phyloP scores from a whole-genome alignment of 2,888 invertebrate genomes.

The Cyaniris semiargus region DNA sequence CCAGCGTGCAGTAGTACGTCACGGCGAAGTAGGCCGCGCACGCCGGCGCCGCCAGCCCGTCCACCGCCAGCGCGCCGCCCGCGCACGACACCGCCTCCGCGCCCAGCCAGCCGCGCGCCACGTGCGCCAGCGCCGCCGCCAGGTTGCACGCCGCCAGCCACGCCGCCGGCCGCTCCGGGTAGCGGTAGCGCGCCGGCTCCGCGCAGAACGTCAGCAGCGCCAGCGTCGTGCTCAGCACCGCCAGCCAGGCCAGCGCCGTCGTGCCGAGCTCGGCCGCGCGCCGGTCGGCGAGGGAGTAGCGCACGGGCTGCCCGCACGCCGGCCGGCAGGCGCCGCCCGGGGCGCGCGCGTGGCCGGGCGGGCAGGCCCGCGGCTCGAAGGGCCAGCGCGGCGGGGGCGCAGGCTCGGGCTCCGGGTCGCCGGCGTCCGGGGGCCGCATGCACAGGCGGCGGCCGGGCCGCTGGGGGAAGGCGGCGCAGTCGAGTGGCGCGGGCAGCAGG shows the following conservation, averaged over 20 bases:
- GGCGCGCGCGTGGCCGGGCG: constrained; percentile 81
- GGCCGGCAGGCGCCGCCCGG: constrained; percentile 82
- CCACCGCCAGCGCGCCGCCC: constrained; percentile 66
- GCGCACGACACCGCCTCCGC: constrained; percentile 61
- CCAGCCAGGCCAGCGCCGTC: constrained; percentile 87
- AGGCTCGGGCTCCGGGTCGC: constrained; percentile 68
- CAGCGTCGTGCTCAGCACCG: constrained; percentile 90
- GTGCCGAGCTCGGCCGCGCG: constrained; percentile 86
- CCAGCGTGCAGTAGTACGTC: constrained; percentile 89
- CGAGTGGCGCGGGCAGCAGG: constrained; percentile 87
- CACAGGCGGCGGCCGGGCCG: constrained; percentile 85
- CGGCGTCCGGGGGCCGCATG: constrained; percentile 84
- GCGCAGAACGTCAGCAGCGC: constrained; percentile 92
- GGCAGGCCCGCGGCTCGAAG: constrained; percentile 74
- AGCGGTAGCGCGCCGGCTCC: constrained; percentile 93
- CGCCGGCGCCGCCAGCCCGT: constrained; percentile 76
- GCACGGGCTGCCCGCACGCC: constrained; percentile 85
- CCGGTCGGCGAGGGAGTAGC: constrained; percentile 84
- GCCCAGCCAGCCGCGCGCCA: constrained; percentile 83
- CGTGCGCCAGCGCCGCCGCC: constrained; percentile 87
- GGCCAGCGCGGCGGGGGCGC: constrained; percentile 70
- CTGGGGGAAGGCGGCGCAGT: constrained; percentile 90
- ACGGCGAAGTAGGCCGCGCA: constrained; percentile 88
- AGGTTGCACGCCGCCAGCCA: constrained; percentile 94
- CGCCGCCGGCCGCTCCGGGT: constrained; percentile 95